phyloP scores from a whole-genome alignment of 2,797 vertebrate species.

The Syncerus caffer region DNA sequence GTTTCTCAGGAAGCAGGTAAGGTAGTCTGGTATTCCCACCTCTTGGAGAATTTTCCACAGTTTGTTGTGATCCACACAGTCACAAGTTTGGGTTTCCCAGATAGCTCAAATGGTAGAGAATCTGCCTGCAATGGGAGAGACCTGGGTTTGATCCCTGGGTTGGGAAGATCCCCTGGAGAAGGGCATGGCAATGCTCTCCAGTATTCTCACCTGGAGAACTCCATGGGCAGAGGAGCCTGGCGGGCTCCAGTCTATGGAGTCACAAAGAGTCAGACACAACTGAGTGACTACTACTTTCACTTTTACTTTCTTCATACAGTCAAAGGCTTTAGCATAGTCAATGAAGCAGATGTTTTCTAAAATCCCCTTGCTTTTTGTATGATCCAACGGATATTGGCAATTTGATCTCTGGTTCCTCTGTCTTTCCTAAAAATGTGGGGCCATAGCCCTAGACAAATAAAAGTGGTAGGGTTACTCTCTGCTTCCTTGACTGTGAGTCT shows the following conservation, averaged over 20 bases:
- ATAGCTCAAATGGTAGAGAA: background rate
- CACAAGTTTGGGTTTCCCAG: background rate
- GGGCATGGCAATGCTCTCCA: background rate
- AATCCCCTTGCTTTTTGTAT: background rate
- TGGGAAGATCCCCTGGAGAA: background rate
- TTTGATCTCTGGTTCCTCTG: background rate
- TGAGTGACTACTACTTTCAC: background rate
- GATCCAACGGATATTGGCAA: background rate
- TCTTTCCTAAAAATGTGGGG: background rate
- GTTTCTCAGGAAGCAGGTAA: background rate
- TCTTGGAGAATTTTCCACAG: background rate
- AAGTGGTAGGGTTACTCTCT: background rate
- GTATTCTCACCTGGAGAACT: background rate
- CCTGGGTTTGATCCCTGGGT: background rate
- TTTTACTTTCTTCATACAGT: background rate
- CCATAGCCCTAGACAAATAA: background rate
- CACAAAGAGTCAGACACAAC: background rate
- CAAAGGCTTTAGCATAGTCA: background rate
- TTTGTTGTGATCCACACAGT: background rate
- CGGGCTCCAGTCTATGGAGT: rapidly evolving
- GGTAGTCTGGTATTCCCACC: background rate
- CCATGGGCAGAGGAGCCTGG: background rate
- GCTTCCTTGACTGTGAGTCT: background rate
- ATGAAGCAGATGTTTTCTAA: background rate
- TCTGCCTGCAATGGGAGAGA: background rate